Conservation (phyloP, 2,888 invertebrate genomes). For the Netelia fuscicornis region DNA sequence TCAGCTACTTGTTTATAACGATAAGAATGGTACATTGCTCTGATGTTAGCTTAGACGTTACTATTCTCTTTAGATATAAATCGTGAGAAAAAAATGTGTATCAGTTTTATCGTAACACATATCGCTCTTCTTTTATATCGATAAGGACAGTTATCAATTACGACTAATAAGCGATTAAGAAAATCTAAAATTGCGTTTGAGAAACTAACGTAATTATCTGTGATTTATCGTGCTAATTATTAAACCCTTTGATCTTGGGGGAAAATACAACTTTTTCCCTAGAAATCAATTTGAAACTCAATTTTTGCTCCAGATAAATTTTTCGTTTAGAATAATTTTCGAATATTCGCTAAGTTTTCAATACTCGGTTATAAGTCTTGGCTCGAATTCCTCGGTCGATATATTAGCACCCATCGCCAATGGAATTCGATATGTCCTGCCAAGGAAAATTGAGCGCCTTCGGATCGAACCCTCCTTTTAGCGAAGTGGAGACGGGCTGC, state of each 20-base stretch:
- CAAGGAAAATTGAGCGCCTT: slow-evolving; percentile 62
- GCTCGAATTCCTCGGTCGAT: slow-evolving; percentile 14
- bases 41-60: too few relatives aligned
- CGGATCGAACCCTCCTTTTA: slow-evolving; percentile 30
- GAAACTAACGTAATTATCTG: slow-evolving; percentile 22
- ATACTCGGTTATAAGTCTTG: neutral
- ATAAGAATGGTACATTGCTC: too few relatives aligned
- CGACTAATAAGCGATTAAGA: slow-evolving; percentile 31
- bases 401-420: slow-evolving; percentile 12
- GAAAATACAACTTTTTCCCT: neutral
- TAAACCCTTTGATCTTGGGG: neutral
- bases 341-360: neutral
- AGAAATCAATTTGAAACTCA: too few relatives aligned
- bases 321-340: neutral
- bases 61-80: too few relatives aligned
- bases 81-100: too few relatives aligned
- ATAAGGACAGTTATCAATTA: slow-evolving; percentile 31
- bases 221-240: slow-evolving; percentile 37
- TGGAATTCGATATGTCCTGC: slow-evolving; percentile 55
- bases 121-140: neutral
- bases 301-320: neutral
- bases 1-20: too few relatives aligned
- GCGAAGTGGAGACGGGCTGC: slow-evolving; percentile 16
- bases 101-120: too few relatives aligned
- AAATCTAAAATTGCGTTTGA: slow-evolving; percentile 11